Base-by-base conservation (phyloP, 2,888 invertebrate species). In the Ypsolopha sequella region DNA sequence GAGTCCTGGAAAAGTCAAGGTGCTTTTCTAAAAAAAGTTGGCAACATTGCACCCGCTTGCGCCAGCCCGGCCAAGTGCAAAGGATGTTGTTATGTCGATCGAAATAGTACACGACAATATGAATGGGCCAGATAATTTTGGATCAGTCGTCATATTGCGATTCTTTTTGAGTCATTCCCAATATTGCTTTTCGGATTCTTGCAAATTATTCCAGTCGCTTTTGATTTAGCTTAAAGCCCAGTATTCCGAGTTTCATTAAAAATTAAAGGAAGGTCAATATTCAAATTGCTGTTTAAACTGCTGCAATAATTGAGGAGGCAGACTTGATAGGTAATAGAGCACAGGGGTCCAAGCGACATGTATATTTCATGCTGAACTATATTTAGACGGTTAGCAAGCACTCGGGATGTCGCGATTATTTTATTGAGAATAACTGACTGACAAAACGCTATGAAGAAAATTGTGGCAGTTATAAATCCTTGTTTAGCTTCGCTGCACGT, bases 41-140 rank as follows among this genome's bases (percentile, higher is more conserved):
- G 39, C 11, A 39, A 39, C 39, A 39, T 39, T 39, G 39, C 9
- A 39, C 39, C 76, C 71, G 64, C 67, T 63, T 58, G 52, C 63
- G 61, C 62, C 57, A 58, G 61, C 10, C 61, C 73, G 81, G 81
- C 80, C 85, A 84, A 84, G 84, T 82, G 82, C 84, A 84, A 75
- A 73, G 74, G 76, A 76, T 76, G 76, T 77, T 70, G 65, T 75
- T 76, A 71, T 56, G 58, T 54, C 55, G 60, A 66, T 73, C 62
- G 60, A 80, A 81, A 84, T 81, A 80, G 79, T 77, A 67, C 64
- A 9, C 45, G 36, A 11, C 58, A 63, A 69, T 66, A 68, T 59
- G 60, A 57, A 60, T 61, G 59, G 33, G 41, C 43, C 13, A 24
- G 11, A 48, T 38, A 41, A 43, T 48, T 48, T 24, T 33, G 36